A percentile compares a stretch with the other conserved stretches of the same genome.
Evolutionary conservation across 2,888 invertebrate genomes (phyloP).

Genomic region (Meganola albula): DNA sequence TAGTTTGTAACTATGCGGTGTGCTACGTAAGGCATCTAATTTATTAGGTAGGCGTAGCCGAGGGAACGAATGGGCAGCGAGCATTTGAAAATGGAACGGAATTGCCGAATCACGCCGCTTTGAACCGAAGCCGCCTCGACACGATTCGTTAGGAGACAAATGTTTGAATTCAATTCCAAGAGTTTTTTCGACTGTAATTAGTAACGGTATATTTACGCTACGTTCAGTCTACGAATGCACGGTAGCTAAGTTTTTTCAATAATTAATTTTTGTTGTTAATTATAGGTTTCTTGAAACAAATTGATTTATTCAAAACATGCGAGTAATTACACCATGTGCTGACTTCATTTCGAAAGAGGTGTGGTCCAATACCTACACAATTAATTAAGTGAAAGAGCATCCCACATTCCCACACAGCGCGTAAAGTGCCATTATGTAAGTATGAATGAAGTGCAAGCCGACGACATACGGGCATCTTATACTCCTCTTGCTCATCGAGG

Average conservation of each 20-base stretch:
- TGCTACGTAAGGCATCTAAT: constrained; percentile 70
- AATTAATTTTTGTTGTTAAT: constrained; percentile 62
- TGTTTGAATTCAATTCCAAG: constrained; percentile 74
- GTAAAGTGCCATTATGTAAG: constrained; percentile 58
- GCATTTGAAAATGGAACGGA: constrained; percentile 67
- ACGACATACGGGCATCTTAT: constrained; percentile 71
- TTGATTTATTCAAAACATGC: constrained; percentile 30
- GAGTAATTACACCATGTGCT: constrained; percentile 18
- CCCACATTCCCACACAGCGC: constrained; percentile 50
- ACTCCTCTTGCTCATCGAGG: constrained; percentile 51
- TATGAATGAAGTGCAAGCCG: constrained; percentile 60
- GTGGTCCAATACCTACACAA: constrained; percentile 6
- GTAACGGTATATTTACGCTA: constrained; percentile 65
- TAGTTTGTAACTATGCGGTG: constrained; percentile 75
- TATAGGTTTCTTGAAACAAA: constrained; percentile 36
- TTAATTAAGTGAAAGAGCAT: constrained; percentile 19
- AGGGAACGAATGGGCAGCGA: constrained; percentile 74
- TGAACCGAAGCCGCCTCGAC: constrained; percentile 66
- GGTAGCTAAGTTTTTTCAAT: constrained; percentile 53
- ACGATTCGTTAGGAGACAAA: constrained; percentile 78
- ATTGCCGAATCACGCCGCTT: constrained; percentile 75
- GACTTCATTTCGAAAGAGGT: constrained; percentile 5
- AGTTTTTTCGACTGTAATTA: constrained; percentile 64
- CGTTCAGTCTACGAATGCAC: constrained; percentile 52
- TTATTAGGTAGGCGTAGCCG: constrained; percentile 76